Evolutionary conservation across 2,888 invertebrate species (phyloP), one percentile per base, ranked within the genome.

Genomic region (Volucella inflata): DNA sequence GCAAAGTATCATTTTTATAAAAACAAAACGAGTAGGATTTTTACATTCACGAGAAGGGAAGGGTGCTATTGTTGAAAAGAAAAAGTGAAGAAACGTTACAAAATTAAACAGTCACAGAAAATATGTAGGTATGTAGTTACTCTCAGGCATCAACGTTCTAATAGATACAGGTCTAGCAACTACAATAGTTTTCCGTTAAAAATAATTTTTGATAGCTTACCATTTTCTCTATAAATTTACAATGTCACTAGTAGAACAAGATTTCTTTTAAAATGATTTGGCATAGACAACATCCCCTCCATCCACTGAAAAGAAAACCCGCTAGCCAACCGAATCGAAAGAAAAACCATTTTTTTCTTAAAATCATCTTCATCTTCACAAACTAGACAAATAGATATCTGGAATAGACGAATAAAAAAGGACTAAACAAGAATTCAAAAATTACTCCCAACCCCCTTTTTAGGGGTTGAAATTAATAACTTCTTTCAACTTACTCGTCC

Each of bases 291-390:
- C 9, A 48, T 72, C 72, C 62, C 62, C 72, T 68, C 76, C 59
- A 62, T 30, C 50, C 38, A 53, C n/a, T 40, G 1, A 40, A 59
- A 46, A 70, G 21, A 60, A 60, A 44, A 40, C 14, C 59, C 21
- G 53, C 50, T 80, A 51, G 71, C 80, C 84, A 84, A 85, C 84
- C 80, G 16, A 68, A 76, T 64, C 14, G 16, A 65, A 44, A 53
- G 21, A 17, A 60, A 62, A 11, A 62, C 1, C 8, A 46, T 38
- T n/a, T 36, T n/a, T 57, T 38, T 48, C 38, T 70, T 51, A 14
- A 40, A 60, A 74, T 68, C 64, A 53, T 57, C 62, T 57, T 59
- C 48, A 17, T 30, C 42, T 64, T 36, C 11, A 71, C 60, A 42
- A 42, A 40, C 57, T 72, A 74, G 74, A 62, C 62, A 71, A 72